Base-by-base conservation (phyloP, 2,113 vertebrate species). In the Nannobrachium achirus region DNA sequence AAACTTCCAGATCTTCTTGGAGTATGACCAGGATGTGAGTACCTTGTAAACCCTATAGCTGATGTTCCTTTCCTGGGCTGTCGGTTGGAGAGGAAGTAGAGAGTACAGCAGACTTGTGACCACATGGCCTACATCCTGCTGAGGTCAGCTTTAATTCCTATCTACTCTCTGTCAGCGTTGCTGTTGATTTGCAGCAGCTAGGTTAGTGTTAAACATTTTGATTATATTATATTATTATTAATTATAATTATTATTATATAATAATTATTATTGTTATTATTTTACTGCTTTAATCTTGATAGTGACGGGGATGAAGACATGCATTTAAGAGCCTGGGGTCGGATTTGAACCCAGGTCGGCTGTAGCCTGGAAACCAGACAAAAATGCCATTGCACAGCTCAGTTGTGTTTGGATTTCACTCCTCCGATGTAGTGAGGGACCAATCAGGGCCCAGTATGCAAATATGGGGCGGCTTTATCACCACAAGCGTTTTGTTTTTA, bases 11-110 rank as follows among this genome's bases (percentile, higher is more conserved):
- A 95, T 99, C 88, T 99, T 99, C 80, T 87, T 99, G 87, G 97
- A 98, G 85, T 99, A 98, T 76, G 95, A 98, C 77, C 97, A 99
- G 91, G 97, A 98, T 88, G 97, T 99, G 92, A 96, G 97, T 93
- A 69, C 39, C 61, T 68, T 33, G 1, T 33, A 33, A 33, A 33
- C 25, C 73, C 66, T 85, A 81, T 56, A 80, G 87, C 87, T 88
- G 80, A 89, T 86, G n/a, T 89, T 86, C 69, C 73, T 75, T 84
- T 87, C 69, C 78, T 3, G 44, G 56, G 39, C 56, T 81, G 80
- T 85, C 79, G 1, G 79, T 87, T 82, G 83, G 75, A 84, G 75
- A 80, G 80, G 83, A 87, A 84, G 79, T 83, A 18, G 63, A 66
- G 66, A 83, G 71, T 70, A 66, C 67, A 73, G 82, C 68, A 78